Evolutionary conservation across 2,888 invertebrate species (phyloP), one percentile per base, ranked within the genome.

Genomic region (Drosophila picticornis): DNA sequence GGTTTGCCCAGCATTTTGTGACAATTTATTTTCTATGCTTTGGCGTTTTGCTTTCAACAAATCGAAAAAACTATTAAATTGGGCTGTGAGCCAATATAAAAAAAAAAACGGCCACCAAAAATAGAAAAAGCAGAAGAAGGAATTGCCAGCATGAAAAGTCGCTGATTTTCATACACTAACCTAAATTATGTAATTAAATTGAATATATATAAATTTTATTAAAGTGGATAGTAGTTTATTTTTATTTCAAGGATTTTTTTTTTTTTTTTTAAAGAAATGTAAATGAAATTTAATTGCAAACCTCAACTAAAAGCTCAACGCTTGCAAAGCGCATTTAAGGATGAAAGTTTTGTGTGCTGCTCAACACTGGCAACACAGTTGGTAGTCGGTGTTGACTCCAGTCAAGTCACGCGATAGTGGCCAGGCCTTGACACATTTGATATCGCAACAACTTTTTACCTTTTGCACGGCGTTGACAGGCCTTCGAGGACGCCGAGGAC

Each of bases 1-100:
- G 65, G 66, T 48, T 77, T 80, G 62, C 75, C 82, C 72, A 72
- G 78, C 77, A 81, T 90, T 89, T 88, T 85, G 89, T 87, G 87
- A 89, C 88, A 89, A 87, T 88, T 89, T 88, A 85, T 88, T 89
- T 88, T 83, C 85, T 74, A 76, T 86, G 85, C 84, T 85, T 86
- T 86, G 86, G 84, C 80, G 72, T 86, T 86, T 89, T 89, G 87
- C 79, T 77, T 87, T 87, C 87, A 84, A 84, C 88, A 85, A 88
- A 88, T 89, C 90, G 88, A 85, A 90, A 90, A 90, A 89, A 89
- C 89, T 90, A 89, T 89, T 89, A 90, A 89, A 90, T 89, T 89
- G 88, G 89, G 89, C 89, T 84, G 76, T 69, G 76, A 79, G 89
- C 89, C 89, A 90, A 77, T 60, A 72, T 16, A 46, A 46, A 25